Evolutionary conservation across 1,140 invertebrate genomes (phyloP).

Genomic region (Anastatus disparis): DNA sequence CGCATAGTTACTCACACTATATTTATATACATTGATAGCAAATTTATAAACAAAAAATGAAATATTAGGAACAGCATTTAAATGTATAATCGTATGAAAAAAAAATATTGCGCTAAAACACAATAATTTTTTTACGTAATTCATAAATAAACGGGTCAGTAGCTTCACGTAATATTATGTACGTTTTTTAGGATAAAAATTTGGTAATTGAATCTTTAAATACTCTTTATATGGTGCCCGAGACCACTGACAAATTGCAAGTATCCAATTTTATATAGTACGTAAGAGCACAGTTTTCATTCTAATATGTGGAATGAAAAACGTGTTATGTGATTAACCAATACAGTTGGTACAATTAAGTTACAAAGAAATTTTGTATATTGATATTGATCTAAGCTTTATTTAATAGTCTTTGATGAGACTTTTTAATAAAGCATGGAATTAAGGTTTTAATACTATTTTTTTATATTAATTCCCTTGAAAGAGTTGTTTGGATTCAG

Average conservation of each 20-base stretch:
- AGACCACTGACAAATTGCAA: conserved; percentile 14
- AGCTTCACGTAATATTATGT: conserved; percentile 26
- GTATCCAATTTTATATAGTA: conserved; percentile 18
- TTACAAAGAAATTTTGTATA: conserved; percentile 15
- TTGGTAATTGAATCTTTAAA: conserved; percentile 20
- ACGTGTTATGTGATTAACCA: conserved; percentile 16
- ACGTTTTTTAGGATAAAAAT: conserved; percentile 22
- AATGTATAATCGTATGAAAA: background rate
- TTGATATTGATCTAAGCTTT: background rate
- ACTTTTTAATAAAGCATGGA: background rate
- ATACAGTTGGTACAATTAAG: conserved; percentile 29
- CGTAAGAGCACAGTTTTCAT: conserved; percentile 10
- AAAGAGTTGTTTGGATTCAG: conserved; percentile 18
- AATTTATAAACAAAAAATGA: conserved; percentile 26
- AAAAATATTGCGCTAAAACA: conserved; percentile 9
- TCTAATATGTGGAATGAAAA: background rate
- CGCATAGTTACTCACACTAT: conserved; percentile 27
- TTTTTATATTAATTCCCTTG: background rate
- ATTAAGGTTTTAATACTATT: conserved; percentile 6
- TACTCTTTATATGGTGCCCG: conserved; percentile 24
- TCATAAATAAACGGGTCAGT: conserved; percentile 29
- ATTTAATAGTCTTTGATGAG: background rate
- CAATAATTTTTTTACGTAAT: conserved; percentile 19
- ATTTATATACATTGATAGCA: conserved; percentile 42
- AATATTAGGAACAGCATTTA: conserved; percentile 23